Conservation (phyloP, 2,888 invertebrate genomes). For the Hydroisotoma schaefferi region DNA sequence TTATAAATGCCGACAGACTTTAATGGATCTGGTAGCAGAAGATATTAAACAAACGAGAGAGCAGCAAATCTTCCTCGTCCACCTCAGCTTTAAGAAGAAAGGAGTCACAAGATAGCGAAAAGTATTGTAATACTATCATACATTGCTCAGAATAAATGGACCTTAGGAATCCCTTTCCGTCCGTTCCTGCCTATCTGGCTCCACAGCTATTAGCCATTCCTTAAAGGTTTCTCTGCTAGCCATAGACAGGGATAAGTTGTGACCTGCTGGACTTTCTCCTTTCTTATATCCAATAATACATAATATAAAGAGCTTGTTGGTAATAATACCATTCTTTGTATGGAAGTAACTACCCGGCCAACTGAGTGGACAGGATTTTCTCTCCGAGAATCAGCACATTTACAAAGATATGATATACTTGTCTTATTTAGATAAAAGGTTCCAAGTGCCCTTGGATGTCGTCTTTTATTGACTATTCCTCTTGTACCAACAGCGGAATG, state of each 20-base stretch:
- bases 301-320: background rate
- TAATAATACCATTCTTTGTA: background rate
- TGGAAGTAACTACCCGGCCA: background rate
- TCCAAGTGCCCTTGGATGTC: slow-evolving; percentile 35
- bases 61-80: no score
- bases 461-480: slow-evolving; percentile 41
- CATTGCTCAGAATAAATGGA: slow-evolving; percentile 1
- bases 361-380: slow-evolving; percentile 9
- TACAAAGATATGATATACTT: slow-evolving; percentile 30
- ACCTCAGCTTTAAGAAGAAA: no score
- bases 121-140: no score
- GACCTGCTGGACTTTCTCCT: no score
- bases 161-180: background rate
- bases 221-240: background rate
- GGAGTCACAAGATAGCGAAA: no score
- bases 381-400: slow-evolving; percentile 27
- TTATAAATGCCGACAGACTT: no score
- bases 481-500: slow-evolving; percentile 26
- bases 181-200: background rate
- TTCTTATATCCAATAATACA: slow-evolving; percentile 11
- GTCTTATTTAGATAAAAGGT: slow-evolving; percentile 49
- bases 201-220: background rate
- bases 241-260: background rate
- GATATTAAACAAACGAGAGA: no score
- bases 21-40: no score